Conservation (phyloP, 2,113 vertebrate species). For the Sardina pilchardus region DNA sequence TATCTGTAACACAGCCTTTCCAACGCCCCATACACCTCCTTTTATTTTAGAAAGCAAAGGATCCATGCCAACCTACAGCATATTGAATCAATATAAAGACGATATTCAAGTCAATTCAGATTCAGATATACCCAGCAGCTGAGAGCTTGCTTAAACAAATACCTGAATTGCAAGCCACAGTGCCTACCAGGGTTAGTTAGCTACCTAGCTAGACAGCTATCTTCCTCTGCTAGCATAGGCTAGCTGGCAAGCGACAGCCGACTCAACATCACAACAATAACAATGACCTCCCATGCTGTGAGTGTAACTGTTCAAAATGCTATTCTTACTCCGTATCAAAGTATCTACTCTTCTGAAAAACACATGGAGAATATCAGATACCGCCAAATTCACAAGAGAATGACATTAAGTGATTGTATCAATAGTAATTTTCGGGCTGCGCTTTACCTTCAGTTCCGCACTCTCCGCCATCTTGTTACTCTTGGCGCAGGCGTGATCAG, state of each 20-base stretch:
- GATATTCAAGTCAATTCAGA: background rate
- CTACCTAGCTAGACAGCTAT: background rate
- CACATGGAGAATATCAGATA: background rate
- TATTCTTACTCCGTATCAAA: conserved; percentile 13
- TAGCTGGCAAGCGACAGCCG: conserved; percentile 31
- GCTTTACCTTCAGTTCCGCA: conserved; percentile 99
- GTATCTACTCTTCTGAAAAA: background rate
- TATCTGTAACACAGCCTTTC: background rate
- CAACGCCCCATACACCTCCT: background rate
- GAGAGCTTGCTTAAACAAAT: background rate
- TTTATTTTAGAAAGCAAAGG: background rate
- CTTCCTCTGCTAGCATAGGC: conserved; percentile 65
- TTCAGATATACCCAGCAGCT: background rate
- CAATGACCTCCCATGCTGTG: conserved; percentile 38
- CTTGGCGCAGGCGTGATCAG: conserved; percentile 85
- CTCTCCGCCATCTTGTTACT: conserved; percentile 98
- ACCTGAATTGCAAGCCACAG: background rate
- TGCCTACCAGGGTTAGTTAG: conserved; percentile 6
- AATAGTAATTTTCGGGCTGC: conserved; percentile 79
- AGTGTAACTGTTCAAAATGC: conserved; percentile 8
- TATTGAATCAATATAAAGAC: background rate
- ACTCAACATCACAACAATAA: conserved; percentile 62
- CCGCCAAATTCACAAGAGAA: background rate
- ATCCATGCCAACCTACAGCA: background rate
- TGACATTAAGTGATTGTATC: conserved; percentile 49